phyloP scores from a whole-genome alignment of 2,797 vertebrate species.

The Heliangelus exortis region DNA sequence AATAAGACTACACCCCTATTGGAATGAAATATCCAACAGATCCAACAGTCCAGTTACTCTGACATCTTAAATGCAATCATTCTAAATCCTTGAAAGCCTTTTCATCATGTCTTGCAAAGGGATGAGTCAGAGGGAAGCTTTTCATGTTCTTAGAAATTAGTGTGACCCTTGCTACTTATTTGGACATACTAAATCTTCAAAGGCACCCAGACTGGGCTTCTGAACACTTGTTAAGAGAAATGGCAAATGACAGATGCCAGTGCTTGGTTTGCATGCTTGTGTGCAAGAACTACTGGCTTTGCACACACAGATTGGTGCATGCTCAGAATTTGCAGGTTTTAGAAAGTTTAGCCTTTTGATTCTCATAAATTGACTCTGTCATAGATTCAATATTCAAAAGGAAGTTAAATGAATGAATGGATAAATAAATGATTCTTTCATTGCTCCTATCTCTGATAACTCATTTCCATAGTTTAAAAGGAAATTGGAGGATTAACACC shows the following conservation, averaged over 20 bases:
- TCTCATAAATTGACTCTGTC: neutral
- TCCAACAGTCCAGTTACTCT: neutral
- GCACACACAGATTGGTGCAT: too few relatives aligned
- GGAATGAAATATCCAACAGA: neutral
- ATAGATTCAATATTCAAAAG: neutral
- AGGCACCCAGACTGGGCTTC: neutral
- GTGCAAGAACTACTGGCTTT: neutral
- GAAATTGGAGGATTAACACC: neutral
- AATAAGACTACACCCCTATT: neutral
- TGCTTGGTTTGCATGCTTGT: neutral
- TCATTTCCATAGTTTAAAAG: neutral
- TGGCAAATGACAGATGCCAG: neutral
- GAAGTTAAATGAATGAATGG: neutral
- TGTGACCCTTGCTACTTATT: neutral
- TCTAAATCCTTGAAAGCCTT: neutral
- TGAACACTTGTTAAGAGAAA: neutral
- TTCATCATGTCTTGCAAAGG: neutral
- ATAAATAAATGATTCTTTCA: neutral
- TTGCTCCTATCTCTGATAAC: neutral
- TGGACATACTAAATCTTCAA: neutral
- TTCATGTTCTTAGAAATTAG: neutral
- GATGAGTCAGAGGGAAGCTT: neutral
- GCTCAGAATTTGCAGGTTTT: neutral
- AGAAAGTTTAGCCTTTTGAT: neutral
- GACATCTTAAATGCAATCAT: neutral